Base-by-base conservation (phyloP, 2,113 vertebrate genomes). In the Pseudopipra pipra region DNA sequence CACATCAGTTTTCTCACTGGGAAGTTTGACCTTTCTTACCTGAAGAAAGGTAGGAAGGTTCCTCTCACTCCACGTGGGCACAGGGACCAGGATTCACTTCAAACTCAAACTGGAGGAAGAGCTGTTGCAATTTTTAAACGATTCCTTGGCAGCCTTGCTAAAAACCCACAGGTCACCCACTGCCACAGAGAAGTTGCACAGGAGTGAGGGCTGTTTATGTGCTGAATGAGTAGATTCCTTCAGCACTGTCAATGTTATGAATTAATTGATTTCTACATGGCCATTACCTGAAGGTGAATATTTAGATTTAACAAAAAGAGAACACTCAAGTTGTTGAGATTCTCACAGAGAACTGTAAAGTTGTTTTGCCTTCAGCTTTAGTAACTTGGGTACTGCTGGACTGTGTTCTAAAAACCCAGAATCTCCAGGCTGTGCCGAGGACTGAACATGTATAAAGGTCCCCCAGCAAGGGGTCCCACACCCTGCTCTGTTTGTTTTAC, bases 401-500 rank as follows among this genome's bases (percentile, higher is more conserved):
- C 35, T 9, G 15, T 71, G 31, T 37, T 75, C 23, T 83, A 14
- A 85, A 70, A 59, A 55, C 59, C 44, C 31, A n/a, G 56, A 55
- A 55, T 52, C 58, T 83, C 31, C 14, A 55, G 21, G 23, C 72
- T 74, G 1, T 84, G 12, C 67, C 31, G 30, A 83, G 35, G 31
- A n/a, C 12, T 47, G 18, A 47, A 55, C 43, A 13, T 11, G 5
- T 71, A 22, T 62, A 28, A 71, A 94, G 28, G 43, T 67, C 3
- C 61, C 18, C 49, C 24, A 85, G 46, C 23, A 28, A 78, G 10
- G 41, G 31, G 73, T 63, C 72, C 70, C 85, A 94, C 22, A 76
- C 68, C 66, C 58, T 47, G 33, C 73, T 95, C 49, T 58, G 12
- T 95, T 95, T 94, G 30, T 97, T 75, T 97, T 98, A 23, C 98